These are phyloP conservation scores for Ennomos erosarius DNA, from an alignment of 2,888 invertebrate genomes.

Conservation along the genomic window DNA sequence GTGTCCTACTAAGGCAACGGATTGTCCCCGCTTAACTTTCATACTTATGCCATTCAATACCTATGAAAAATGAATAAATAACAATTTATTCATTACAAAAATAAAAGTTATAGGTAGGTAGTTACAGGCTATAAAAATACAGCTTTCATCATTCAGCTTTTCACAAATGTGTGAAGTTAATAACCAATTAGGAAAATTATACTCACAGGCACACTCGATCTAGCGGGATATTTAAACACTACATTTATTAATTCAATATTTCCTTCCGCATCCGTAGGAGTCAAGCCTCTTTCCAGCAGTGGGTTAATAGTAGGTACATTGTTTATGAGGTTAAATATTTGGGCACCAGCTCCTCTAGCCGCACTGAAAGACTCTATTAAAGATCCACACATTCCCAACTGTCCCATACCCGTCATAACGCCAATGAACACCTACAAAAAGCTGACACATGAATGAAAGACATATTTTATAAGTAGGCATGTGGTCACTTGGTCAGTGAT, in stretches of 20 bases:
- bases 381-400: conserved; percentile 46
- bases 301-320: conserved; percentile 89
- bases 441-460: no score
- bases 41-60: conserved; percentile 87
- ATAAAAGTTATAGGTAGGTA: not conserved
- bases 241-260: conserved; percentile 89
- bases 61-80: conserved; percentile 61
- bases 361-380: conserved; percentile 88
- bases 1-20: conserved; percentile 89
- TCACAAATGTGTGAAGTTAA: no score
- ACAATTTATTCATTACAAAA: not conserved
- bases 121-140: no score
- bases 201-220: conserved; percentile 88
- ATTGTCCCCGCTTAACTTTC: conserved; percentile 87
- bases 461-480: no score
- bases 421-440: conserved; percentile 68
- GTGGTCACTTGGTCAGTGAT: no score
- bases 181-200: no score
- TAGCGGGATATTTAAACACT: conserved; percentile 90
- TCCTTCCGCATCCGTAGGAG: conserved; percentile 82
- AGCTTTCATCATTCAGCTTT: no score
- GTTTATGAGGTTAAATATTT: conserved; percentile 90
- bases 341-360: conserved; percentile 90
- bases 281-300: conserved; percentile 84
- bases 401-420: conserved; percentile 68